Evolutionary conservation across 2,888 invertebrate species (phyloP).

Genomic region (Eristalis tenax): DNA sequence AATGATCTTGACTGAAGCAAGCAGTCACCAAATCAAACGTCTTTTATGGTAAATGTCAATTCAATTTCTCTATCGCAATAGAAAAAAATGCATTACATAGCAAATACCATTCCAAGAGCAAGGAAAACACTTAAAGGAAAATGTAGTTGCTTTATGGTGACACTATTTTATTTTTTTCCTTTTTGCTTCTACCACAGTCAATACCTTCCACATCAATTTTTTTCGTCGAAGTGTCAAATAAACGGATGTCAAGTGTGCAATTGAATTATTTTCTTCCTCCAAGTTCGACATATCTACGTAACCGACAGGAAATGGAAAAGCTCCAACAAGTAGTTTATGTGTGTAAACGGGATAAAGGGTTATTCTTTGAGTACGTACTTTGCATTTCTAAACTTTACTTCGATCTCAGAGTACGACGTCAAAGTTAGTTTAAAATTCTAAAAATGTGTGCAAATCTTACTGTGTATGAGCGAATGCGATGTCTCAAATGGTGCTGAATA

Average conservation of each 20-base stretch:
- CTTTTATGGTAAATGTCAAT: not conserved
- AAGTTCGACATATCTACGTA: conserved; percentile 21
- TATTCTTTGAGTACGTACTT: not conserved
- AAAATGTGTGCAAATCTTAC: no score
- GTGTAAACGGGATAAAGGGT: conserved; percentile 14
- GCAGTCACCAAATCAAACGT: not conserved
- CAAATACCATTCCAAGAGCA: conserved; percentile 10
- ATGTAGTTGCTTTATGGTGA: not conserved
- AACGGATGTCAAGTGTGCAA: conserved; percentile 52
- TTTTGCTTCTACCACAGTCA: not conserved
- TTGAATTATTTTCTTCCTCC: conserved; percentile 49
- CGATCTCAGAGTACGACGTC: not conserved
- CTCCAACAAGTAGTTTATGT: conserved; percentile 19
- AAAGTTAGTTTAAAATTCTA: not conserved
- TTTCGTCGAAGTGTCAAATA: conserved; percentile 17
- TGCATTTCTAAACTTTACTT: not conserved
- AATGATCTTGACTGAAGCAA: no score
- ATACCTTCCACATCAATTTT: not conserved
- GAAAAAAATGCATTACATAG: not conserved
- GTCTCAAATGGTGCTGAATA: no score
- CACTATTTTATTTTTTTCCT: not conserved
- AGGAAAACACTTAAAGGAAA: conserved; percentile 4
- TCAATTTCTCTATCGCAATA: not conserved
- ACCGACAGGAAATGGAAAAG: conserved; percentile 51
- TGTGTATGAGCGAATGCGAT: no score